Evolutionary conservation across 2,888 invertebrate species (phyloP), one percentile per base, ranked within the genome.

Genomic region (Agrypnus murinus): DNA sequence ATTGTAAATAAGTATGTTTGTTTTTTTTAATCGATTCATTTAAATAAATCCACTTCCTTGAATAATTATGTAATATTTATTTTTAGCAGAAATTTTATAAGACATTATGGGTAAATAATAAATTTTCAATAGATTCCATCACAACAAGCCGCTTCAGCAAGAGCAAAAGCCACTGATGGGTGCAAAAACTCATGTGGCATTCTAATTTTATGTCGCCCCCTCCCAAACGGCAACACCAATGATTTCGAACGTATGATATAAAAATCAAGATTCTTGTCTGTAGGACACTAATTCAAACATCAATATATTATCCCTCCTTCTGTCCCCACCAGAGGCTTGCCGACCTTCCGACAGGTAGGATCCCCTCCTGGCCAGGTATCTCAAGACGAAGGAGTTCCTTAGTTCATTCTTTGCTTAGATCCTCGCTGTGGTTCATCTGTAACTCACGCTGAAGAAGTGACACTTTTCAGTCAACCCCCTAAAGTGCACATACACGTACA

Each of bases 241-340:
- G 82, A 82, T 79, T 83, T 78, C 77, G 76, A 79, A 81, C 81
- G 82, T 80, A 82, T 81, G 81, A 81, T 78, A 81, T 81, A 80
- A 81, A 81, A 82, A 78, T 77, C 75, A 73, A 80, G 81, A 81
- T 82, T 79, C 80, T 79, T 79, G 81, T 81, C 80, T 78, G 78
- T 81, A 81, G 80, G 82, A 83, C 82, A 83, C 82, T 83, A 83
- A 83, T 82, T 83, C 83, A 82, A 84, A 83, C 83, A 83, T 83
- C 84, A 82, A 84, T 84, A 83, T 81, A 81, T 82, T 79, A 83
- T 81, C 84, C 83, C 83, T 81, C 81, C 82, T 72, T 66, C 64
- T 60, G 72, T 70, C 78, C 76, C 77, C 74, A 73, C 77, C 76
- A 74, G 65, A 73, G 64, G 67, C 60, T 60, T 76, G 64, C 73